Conservation (phyloP, 2,113 vertebrate genomes). For the Osmerus mordax region DNA sequence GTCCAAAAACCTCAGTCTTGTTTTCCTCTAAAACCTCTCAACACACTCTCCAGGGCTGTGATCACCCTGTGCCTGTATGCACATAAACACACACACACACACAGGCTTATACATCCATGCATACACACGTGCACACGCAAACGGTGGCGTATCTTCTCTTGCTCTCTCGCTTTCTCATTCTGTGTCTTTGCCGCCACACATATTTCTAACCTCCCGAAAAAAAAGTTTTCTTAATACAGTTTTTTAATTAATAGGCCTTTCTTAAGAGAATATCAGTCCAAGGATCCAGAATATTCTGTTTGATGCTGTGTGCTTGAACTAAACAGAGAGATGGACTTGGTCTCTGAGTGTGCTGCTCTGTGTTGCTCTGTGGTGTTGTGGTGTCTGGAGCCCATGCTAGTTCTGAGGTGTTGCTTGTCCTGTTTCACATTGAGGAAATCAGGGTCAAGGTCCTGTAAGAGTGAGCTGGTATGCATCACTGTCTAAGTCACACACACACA, state of each 20-base stretch:
- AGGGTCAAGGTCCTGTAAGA: constrained; percentile 73
- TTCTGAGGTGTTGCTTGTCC: constrained; percentile 62
- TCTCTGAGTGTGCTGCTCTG: constrained; percentile 48
- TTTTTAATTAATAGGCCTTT: too few species aligned
- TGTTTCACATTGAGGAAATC: constrained; percentile 74
- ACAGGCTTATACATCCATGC: background rate
- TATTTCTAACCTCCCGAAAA: constrained; percentile 55
- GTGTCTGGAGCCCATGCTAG: constrained; percentile 59
- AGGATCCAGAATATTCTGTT: background rate
- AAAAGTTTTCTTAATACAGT: constrained; percentile 8
- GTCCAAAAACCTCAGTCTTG: constrained; percentile 71
- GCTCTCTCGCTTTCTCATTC: constrained; percentile 15
- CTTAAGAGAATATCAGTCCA: too few species aligned
- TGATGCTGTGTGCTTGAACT: constrained; percentile 21
- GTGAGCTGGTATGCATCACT: constrained; percentile 72
- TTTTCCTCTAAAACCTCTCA: constrained; percentile 66
- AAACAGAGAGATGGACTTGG: constrained; percentile 23
- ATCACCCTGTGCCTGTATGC: constrained; percentile 47
- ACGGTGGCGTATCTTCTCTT: constrained; percentile 19
- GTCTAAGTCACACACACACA: constrained; percentile 43
- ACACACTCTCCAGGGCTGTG: constrained; percentile 67
- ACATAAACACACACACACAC: constrained; percentile 22
- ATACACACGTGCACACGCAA: background rate
- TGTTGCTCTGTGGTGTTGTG: constrained; percentile 41
- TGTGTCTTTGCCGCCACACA: constrained; percentile 48